Base-by-base conservation (phyloP, 2,888 invertebrate genomes). In the Colletes collaris region DNA sequence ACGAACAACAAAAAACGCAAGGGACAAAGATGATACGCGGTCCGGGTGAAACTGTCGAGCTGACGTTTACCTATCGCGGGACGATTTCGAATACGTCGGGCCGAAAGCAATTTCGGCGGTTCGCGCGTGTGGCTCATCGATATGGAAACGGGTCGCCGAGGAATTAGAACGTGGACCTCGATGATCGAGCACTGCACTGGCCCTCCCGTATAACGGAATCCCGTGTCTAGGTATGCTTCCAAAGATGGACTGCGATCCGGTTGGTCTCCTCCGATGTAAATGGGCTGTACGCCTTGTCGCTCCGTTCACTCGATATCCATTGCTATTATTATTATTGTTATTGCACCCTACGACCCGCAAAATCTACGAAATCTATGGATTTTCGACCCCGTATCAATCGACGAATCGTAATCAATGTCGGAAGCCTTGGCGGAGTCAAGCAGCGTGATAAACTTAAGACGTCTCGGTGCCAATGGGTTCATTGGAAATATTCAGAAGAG, bases 71-170 rank as follows among this genome's bases (percentile, higher is more conserved):
- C 60, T 56, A 75, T 67, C 78, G 64, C 60, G 68, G 66, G 55
- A 75, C 81, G 81, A 86, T 80, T 86, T 82, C 79, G 83, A 87
- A 88, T 86, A 83, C 74, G 80, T 82, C 80, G 70, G 74, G 40
- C 85, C 85, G 85, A 89, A 88, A 86, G 87, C 85, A 88, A 90
- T 90, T 88, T 90, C 79, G 85, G 82, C 49, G 73, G 82, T 75
- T 66, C 74, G 82, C 82, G 84, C 85, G 84, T 81, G 85, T 73
- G 84, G 83, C 88, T 91, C 91, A 90, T 91, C 92, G 92, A 91
- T 92, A 92, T 92, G 92, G 90, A 91, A 92, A 92, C 90, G 90
- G 91, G 90, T 87, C 88, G 88, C 85, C 89, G 90, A 92, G 91
- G 91, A 92, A 92, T 91, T 92, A 92, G 92, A 91, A 91, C 90